Evolutionary conservation across 2,113 vertebrate species (phyloP).

Genomic region (Sturnus vulgaris): DNA sequence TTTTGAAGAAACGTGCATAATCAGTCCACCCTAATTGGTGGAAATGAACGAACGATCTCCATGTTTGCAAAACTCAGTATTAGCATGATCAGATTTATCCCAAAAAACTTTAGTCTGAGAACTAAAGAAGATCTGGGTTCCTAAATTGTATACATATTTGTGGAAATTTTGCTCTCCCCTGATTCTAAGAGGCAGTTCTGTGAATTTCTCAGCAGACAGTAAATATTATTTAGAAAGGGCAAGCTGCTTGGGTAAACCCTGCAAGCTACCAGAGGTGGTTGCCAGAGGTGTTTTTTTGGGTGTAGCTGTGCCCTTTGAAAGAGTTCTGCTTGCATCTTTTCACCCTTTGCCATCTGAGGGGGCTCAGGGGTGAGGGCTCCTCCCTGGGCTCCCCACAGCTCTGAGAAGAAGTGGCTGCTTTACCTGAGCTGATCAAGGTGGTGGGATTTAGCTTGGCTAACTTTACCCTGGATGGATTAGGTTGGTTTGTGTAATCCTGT

Average conservation of each 20-base stretch:
- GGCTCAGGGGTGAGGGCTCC: not conserved
- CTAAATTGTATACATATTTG: not conserved
- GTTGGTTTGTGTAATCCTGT: not conserved
- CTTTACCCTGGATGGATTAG: not conserved
- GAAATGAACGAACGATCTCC: not conserved
- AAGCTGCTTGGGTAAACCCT: not conserved
- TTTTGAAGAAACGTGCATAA: not conserved
- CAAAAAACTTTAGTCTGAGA: not conserved
- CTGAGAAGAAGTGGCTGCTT: not conserved
- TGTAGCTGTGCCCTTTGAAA: not conserved
- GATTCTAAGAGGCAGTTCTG: not conserved
- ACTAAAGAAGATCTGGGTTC: not conserved
- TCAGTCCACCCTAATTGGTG: not conserved
- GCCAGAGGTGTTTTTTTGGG: not conserved
- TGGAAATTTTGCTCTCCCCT: not conserved
- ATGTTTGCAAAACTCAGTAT: not conserved
- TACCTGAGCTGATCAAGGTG: not conserved
- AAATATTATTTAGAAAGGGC: not conserved
- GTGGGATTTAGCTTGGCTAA: not conserved
- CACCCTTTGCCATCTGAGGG: accelerated
- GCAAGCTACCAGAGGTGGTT: not conserved
- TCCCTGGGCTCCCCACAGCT: accelerated
- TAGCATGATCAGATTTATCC: not conserved
- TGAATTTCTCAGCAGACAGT: not conserved
- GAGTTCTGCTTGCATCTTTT: not conserved